Evolutionary conservation across 2,797 vertebrate genomes (phyloP).

Genomic region (Neostethus bicornis): DNA sequence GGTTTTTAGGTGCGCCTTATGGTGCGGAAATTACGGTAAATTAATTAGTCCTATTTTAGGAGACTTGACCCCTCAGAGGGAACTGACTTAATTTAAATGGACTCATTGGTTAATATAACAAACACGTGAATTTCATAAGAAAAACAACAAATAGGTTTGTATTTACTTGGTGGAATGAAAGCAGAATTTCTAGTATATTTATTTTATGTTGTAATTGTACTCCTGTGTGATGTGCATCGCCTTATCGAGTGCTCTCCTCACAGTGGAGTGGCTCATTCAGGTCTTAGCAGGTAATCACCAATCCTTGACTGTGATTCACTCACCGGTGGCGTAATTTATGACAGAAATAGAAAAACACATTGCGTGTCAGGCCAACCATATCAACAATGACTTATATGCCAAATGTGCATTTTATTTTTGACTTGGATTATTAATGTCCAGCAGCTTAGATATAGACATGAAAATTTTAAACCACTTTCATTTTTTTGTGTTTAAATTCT

Average conservation of each 20-base stretch:
- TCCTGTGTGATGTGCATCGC: constrained; percentile 14
- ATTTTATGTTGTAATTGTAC: background rate
- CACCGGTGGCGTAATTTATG: constrained; percentile 38
- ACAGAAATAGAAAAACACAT: constrained; percentile 23
- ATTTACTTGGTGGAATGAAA: background rate
- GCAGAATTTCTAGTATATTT: background rate
- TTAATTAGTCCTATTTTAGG: too few relatives aligned
- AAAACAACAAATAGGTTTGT: too few relatives aligned
- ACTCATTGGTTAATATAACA: too few relatives aligned
- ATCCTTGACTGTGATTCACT: constrained; percentile 24
- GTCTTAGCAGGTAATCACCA: constrained; percentile 50
- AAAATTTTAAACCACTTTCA: too few relatives aligned
- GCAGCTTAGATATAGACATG: background rate
- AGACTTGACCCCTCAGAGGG: too few relatives aligned
- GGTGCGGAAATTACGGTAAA: too few relatives aligned
- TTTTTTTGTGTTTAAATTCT: too few relatives aligned
- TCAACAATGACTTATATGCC: constrained; percentile 15
- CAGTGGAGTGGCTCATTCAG: constrained; percentile 31
- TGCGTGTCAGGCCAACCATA: background rate
- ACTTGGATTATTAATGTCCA: background rate
- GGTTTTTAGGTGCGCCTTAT: too few relatives aligned
- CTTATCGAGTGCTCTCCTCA: constrained; percentile 33
- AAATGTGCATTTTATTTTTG: constrained; percentile 24
- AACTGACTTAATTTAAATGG: too few relatives aligned
- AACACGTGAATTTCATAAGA: too few relatives aligned